Evolutionary conservation across 2,113 vertebrate species (phyloP).

Genomic region (Abramis brama): DNA sequence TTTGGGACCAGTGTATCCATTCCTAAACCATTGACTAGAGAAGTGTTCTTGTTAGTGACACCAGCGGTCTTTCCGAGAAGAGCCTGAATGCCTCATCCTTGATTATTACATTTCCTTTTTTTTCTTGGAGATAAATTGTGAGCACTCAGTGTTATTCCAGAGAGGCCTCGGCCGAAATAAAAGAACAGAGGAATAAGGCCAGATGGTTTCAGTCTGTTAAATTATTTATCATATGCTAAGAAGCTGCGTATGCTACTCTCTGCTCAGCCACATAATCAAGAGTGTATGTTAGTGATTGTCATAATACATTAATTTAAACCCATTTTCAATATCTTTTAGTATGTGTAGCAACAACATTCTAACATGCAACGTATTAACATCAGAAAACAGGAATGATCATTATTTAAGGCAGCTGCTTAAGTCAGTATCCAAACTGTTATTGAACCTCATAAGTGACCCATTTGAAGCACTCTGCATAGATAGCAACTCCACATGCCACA

Average conservation of each 20-base stretch:
- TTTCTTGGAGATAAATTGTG: slow-evolving; percentile 23
- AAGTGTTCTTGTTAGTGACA: slow-evolving; percentile 31
- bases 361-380: neutral
- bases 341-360: neutral
- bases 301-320: neutral
- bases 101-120: slow-evolving; percentile 42
- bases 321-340: neutral
- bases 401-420: neutral
- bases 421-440: neutral
- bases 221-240: slow-evolving; percentile 38
- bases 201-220: slow-evolving; percentile 35
- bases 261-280: slow-evolving; percentile 2
- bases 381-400: neutral
- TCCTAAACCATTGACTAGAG: slow-evolving; percentile 29
- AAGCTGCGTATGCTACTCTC: neutral
- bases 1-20: neutral
- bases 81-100: slow-evolving; percentile 2
- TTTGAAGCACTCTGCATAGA: neutral
- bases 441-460: neutral
- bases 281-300: neutral
- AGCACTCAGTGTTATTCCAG: slow-evolving; percentile 36
- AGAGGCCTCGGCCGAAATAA: slow-evolving; percentile 17
- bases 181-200: slow-evolving; percentile 32
- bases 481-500: neutral
- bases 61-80: slow-evolving; percentile 20